Conservation (phyloP, 2,797 vertebrate species). For the Menidia menidia region DNA sequence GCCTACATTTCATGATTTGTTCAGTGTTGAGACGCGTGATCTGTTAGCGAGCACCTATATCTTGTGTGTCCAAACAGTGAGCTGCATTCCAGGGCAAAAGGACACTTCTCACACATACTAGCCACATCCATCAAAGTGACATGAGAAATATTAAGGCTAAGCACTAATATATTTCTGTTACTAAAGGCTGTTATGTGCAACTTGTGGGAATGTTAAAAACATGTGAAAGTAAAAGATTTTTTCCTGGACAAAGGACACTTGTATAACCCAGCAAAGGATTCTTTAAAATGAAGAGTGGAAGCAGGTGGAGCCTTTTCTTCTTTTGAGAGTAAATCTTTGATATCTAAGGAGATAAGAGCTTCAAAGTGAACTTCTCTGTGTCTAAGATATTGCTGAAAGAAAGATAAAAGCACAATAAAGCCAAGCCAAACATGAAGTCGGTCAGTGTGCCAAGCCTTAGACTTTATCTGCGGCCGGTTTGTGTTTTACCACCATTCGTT, state of each 20-base stretch:
- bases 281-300: constrained; percentile 36
- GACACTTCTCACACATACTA: no score
- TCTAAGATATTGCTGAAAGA: constrained; percentile 43
- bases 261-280: constrained; percentile 38
- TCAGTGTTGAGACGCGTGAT: no score
- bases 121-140: no score
- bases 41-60: no score
- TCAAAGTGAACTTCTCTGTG: constrained; percentile 39
- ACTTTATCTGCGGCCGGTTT: constrained; percentile 18
- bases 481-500: constrained; percentile 30
- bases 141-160: no score
- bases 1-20: no score
- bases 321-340: constrained; percentile 61
- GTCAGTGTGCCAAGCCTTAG: constrained; percentile 7
- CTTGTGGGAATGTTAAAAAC: no score
- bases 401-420: constrained; percentile 24
- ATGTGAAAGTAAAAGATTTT: no score
- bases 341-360: constrained; percentile 60
- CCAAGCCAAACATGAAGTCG: constrained; percentile 44
- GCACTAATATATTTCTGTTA: no score
- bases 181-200: no score
- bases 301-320: constrained; percentile 21
- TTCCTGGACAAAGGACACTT: background rate
- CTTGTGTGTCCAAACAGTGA: no score
- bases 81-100: no score